phyloP scores from a whole-genome alignment of 2,797 vertebrate genomes.

The Mionectes olivaceus region DNA sequence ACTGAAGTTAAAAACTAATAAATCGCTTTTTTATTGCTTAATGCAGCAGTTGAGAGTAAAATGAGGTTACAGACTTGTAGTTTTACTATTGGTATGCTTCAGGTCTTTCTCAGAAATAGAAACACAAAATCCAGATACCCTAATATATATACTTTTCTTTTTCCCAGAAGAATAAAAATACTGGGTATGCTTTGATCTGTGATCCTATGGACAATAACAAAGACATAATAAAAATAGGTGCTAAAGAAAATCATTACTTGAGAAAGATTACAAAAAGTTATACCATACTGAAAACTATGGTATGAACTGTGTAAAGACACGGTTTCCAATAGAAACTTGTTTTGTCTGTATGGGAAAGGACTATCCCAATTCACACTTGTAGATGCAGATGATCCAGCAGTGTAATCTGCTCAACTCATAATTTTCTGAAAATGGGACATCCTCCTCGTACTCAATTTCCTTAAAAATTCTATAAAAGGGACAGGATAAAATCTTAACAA shows the following conservation, averaged over 20 bases:
- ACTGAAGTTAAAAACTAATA: slow-evolving; percentile 66
- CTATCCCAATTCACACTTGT: background rate
- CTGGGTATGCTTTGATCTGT: background rate
- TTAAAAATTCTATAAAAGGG: background rate
- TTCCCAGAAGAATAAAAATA: background rate
- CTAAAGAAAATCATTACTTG: background rate
- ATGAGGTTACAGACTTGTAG: slow-evolving; percentile 30
- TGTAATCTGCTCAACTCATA: background rate
- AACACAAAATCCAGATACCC: slow-evolving; percentile 10
- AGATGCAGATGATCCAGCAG: background rate
- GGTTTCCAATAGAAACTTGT: background rate
- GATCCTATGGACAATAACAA: background rate
- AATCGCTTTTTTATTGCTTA: slow-evolving; percentile 59
- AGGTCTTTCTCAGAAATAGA: slow-evolving; percentile 48
- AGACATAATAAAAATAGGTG: background rate
- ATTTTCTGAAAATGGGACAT: background rate
- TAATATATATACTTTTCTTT: background rate
- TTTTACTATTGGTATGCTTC: slow-evolving; percentile 43
- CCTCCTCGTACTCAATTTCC: background rate
- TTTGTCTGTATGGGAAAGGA: background rate
- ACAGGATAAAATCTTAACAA: background rate
- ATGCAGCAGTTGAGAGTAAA: slow-evolving; percentile 39
- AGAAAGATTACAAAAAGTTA: background rate
- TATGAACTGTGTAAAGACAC: background rate
- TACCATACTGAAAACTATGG: background rate